Percentiles rank a stretch among this genome's conserved stretches.
Evolutionary conservation across 92 coral and sea anemone species (phyloP).

Genomic region (Galaxea fascicularis): DNA sequence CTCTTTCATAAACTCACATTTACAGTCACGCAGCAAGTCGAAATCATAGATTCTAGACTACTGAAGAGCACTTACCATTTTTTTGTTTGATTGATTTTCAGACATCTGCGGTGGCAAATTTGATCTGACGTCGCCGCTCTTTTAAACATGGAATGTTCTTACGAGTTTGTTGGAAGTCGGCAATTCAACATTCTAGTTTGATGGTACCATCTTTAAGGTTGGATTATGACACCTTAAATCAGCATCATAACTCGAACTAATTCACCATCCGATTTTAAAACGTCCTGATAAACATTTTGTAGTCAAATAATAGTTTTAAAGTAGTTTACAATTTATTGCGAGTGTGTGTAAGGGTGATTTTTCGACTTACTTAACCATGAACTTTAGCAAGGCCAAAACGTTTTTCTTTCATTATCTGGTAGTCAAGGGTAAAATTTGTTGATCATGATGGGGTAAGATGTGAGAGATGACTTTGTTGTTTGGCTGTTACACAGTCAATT

Average conservation of each 20-base stretch:
- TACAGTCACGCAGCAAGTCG: not conserved
- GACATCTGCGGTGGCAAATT: constrained; percentile 1
- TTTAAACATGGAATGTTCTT: not conserved
- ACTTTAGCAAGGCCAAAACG: not conserved
- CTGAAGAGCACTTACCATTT: too few species aligned
- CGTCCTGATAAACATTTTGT: not conserved
- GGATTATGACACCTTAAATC: not conserved
- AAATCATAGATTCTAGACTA: too few species aligned
- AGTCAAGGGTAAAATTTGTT: not conserved
- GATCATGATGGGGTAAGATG: not conserved
- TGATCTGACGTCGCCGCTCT: not conserved
- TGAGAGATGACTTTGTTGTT: not conserved
- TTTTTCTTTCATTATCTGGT: not conserved
- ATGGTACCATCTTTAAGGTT: not conserved
- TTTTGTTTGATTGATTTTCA: not conserved
- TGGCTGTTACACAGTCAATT: constrained; percentile 17
- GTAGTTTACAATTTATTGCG: not conserved
- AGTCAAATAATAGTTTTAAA: not conserved
- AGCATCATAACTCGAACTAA: not conserved
- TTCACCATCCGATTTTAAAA: not conserved
- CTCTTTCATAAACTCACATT: not conserved
- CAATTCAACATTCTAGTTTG: not conserved
- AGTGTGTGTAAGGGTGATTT: constrained; percentile 3
- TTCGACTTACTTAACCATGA: not conserved
- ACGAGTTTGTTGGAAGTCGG: not conserved